Evolutionary conservation across 1,140 invertebrate species (phyloP), one percentile per base, ranked within the genome.

Genomic region (Stegodyphus dumicola): DNA sequence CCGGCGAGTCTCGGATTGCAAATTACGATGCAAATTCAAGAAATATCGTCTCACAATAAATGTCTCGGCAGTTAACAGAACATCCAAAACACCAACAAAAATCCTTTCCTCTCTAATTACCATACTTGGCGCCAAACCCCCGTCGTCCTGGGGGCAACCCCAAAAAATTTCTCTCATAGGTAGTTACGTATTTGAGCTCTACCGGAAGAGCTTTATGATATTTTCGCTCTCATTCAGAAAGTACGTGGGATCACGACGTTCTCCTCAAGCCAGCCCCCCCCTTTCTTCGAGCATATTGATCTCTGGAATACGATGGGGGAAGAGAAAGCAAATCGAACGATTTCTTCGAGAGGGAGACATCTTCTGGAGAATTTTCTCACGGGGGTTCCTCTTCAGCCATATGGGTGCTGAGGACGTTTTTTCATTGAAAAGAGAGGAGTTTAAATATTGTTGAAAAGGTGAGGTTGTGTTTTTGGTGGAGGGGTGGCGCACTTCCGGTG

Each of bases 131-230:
- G 81, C 71, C 64, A 56, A 84, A 49, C 33, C 33, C 33, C 33
- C 33, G 33, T 33, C 33, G 33, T 33, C 33, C 3, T 33, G 33
- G 33, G 33, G 33, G 33, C 54, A 70, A 83, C 71, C 79, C 79
- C 64, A 18, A 65, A 53, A 65, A 75, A 73, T 81, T 64, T 56
- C 81, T 85, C 74, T 49, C 81, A 15, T 65, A 13, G 65, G 65
- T 75, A 75, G 69, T 75, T 73, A 54, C 56, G 54, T 83, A 83
- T 60, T 83, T 11, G 66, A 83, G 66, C 70, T 75, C 60, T 83
- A 85, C 81, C 81, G 81, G 81, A 85, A 85, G 81, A 85, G 64
- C 81, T 85, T 85, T 85, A 85, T 85, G n/a, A 85, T 67, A 85
- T 85, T 85, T 85, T 85, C 81, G 81, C 81, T 85, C 80, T 84